These are phyloP conservation scores for Falcaria lacertinaria DNA, from an alignment of 2,888 invertebrate species.

Conservation along the genomic window DNA sequence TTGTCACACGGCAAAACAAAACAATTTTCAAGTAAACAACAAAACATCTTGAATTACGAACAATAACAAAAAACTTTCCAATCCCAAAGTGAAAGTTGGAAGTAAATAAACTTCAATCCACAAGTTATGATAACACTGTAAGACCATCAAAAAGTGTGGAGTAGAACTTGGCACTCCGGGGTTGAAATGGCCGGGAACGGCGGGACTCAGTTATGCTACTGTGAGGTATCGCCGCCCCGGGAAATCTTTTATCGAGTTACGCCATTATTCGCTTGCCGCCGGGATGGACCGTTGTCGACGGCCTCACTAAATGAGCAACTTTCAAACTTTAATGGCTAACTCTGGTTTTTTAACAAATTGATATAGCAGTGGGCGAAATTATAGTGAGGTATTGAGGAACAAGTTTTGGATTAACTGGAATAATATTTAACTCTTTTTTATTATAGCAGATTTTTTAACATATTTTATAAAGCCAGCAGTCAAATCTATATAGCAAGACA, in stretches of 20 bases:
- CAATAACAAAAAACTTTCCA: constrained; percentile 1
- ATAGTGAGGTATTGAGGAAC: too few species aligned
- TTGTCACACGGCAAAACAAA: constrained; percentile 5
- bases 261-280: constrained; percentile 46
- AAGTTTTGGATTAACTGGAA: too few species aligned
- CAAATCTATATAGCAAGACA: too few species aligned
- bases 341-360: too few species aligned
- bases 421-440: too few species aligned
- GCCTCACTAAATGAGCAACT: constrained; percentile 3
- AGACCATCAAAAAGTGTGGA: constrained; percentile 22
- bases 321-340: constrained; percentile 1
- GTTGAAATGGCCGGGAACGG: constrained; percentile 25
- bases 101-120: constrained; percentile 2
- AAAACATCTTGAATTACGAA: background rate
- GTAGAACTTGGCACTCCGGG: constrained; percentile 31
- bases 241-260: constrained; percentile 75
- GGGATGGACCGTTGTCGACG: constrained; percentile 13
- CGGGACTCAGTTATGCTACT: constrained; percentile 15
- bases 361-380: too few species aligned
- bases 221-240: constrained; percentile 54
- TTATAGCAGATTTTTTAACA: too few species aligned
- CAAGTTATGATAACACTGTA: constrained; percentile 26
- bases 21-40: constrained; percentile 2
- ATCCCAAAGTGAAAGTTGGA: background rate
- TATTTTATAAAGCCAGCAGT: too few species aligned